Percentiles rank a stretch among this genome's conserved stretches.
These are phyloP conservation scores for Pilophorus perplexus DNA, from an alignment of 2,888 invertebrate genomes.

Conservation along the genomic window DNA sequence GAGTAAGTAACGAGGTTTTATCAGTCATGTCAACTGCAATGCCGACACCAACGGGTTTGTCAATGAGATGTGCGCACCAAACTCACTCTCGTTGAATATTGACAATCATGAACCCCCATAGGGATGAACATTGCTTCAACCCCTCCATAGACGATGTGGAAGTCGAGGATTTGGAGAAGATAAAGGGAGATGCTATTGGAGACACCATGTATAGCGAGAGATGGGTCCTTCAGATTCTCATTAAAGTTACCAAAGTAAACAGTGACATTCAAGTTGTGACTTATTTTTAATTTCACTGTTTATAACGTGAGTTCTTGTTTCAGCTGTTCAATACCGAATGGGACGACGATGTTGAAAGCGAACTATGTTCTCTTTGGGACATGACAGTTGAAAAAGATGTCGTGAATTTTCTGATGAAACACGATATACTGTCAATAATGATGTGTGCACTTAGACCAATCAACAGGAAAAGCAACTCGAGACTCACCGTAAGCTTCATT, in stretches of 20 bases:
- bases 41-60: no score
- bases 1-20: background rate
- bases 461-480: conserved; percentile 15
- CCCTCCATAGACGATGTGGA: conserved; percentile 27
- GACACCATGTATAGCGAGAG: conserved; percentile 75
- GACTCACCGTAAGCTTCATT: conserved; percentile 30
- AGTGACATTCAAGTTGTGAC: no score
- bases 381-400: conserved; percentile 79
- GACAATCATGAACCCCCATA: no score
- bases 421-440: conserved; percentile 66
- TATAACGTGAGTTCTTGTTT: no score
- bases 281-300: no score
- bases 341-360: conserved; percentile 65
- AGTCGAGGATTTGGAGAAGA: conserved; percentile 53
- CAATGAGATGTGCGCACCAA: no score
- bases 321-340: conserved; percentile 57
- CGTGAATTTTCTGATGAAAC: conserved; percentile 64
- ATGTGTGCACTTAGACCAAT: conserved; percentile 15
- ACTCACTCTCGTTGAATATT: no score
- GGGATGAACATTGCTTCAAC: conserved; percentile 12
- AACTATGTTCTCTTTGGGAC: conserved; percentile 78
- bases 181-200: conserved; percentile 76
- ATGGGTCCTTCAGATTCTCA: conserved; percentile 67
- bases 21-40: background rate
- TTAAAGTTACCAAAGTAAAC: conserved; percentile 59